phyloP scores from a whole-genome alignment of 2,888 invertebrate genomes.

The Creontiades dilutus region DNA sequence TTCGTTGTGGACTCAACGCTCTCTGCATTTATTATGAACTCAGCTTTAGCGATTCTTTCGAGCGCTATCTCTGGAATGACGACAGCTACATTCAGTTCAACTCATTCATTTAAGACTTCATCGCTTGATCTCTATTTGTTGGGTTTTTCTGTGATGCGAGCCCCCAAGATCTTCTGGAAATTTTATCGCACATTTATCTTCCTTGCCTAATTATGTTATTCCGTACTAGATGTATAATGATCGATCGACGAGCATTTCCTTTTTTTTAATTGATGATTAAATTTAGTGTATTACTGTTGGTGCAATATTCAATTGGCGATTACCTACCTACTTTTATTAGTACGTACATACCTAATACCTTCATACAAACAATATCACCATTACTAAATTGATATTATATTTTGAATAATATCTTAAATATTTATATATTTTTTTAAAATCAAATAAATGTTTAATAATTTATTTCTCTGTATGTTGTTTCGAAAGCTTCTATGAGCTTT shows the following conservation, averaged over 20 bases:
- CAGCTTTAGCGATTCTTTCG: neutral
- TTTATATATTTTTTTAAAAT: constrained; percentile 71
- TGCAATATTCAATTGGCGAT: constrained; percentile 64
- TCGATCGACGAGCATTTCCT: neutral
- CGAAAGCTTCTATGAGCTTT: constrained; percentile 57
- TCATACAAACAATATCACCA: constrained; percentile 59
- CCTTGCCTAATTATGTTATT: constrained; percentile 36
- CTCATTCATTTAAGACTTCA: constrained; percentile 6
- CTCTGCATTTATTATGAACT: constrained; percentile 7
- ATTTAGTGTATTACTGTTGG: constrained; percentile 18
- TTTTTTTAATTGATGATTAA: neutral
- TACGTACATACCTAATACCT: constrained; percentile 18
- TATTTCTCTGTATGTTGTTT: constrained; percentile 70
- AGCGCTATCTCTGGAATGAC: constrained; percentile 11
- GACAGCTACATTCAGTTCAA: constrained; percentile 39
- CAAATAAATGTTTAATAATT: constrained; percentile 70
- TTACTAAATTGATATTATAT: constrained; percentile 66
- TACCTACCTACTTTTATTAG: constrained; percentile 24
- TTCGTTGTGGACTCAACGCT: neutral
- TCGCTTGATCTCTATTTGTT: constrained; percentile 13
- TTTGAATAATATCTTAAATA: constrained; percentile 65
- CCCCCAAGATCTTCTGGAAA: constrained; percentile 41
- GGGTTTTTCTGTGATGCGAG: constrained; percentile 63
- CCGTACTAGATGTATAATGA: constrained; percentile 1
- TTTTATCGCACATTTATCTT: constrained; percentile 53